Base-by-base conservation (phyloP, 2,113 vertebrate genomes). In the Lamprologus callipterus region DNA sequence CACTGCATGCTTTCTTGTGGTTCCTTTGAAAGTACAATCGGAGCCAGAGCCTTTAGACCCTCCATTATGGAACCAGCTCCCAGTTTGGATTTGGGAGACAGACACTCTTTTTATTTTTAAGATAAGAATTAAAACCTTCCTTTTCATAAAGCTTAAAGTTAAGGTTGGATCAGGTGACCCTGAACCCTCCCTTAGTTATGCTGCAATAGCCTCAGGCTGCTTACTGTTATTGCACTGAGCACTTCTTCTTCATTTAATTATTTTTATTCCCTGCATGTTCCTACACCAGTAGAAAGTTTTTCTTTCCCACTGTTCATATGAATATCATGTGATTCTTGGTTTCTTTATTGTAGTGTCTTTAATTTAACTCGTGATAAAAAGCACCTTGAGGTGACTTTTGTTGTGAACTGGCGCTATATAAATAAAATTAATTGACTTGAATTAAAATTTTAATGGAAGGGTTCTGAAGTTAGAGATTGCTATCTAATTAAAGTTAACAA, bases 401-500 rank as follows among this genome's bases (percentile, higher is more conserved):
- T 45, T 73, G 21, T 45, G 8, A 73, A 73, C 14, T 45, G 40
- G 21, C 0, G 1, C 21, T 16, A 73, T 26, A 45, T 10, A 26
- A 73, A 73, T 73, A 45, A 26, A 65, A 21, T 65, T 37, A 9
- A 23, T 23, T 70, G 12, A 16, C 21, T 0, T 45, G 3, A 45
- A 42, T 23, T 70, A 4, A 73, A 45, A 16, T 28, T 45, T 88
- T 63, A 86, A 81, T 70, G 57, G 16, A 68, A 31, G 8, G 14
- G 19, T 23, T 79, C 23, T 19, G 80, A 14, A 82, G 78, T 6
- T 2, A 28, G 40, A 57, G 53, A 57, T 14, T 26, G 19, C 16
- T 84, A 45, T 33, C 40, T 28, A n/a, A 86, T 86, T 45, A 73
- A 87, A 88, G 55, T 35, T 28, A 55, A 60, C 13, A 83, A 33